Percentiles rank a stretch among this genome's conserved stretches.
phyloP scores from a whole-genome alignment of 2,888 invertebrate species.

The Tetheella fluctuosa region DNA sequence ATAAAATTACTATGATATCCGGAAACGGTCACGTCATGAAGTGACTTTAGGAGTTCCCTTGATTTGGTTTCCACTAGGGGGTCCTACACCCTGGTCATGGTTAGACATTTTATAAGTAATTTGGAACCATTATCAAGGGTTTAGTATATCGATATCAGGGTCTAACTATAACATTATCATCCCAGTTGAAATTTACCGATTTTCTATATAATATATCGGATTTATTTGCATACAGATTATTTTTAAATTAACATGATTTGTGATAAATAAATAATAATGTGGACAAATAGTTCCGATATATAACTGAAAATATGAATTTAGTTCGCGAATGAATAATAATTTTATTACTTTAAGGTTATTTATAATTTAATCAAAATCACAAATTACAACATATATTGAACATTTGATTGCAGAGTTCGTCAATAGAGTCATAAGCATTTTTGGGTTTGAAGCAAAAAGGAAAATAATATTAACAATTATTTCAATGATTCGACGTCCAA shows the following conservation, averaged over 20 bases:
- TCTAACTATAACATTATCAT: not conserved
- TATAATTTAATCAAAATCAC: too few relatives aligned
- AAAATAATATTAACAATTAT: not conserved
- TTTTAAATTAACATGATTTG: too few relatives aligned
- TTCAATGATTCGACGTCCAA: too few relatives aligned
- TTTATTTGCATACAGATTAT: too few relatives aligned
- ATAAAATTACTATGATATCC: slow-evolving; percentile 24
- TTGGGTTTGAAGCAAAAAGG: not conserved
- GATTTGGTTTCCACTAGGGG: slow-evolving; percentile 92
- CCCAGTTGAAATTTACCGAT: too few relatives aligned
- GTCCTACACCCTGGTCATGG: slow-evolving; percentile 84
- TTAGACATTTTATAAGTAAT: slow-evolving; percentile 37
- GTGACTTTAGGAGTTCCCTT: slow-evolving; percentile 87
- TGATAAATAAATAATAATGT: too few relatives aligned
- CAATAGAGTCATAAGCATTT: not conserved
- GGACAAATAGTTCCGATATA: not conserved
- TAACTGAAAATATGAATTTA: not conserved
- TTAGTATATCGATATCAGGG: not conserved
- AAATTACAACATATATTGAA: not conserved
- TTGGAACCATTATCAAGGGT: slow-evolving; percentile 69
- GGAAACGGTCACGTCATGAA: slow-evolving; percentile 86
- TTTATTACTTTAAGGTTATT: too few relatives aligned
- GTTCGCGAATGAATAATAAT: too few relatives aligned
- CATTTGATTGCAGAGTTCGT: not conserved
- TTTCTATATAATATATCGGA: not conserved